phyloP scores from a whole-genome alignment of 2,113 vertebrate genomes.

The Dasypus novemcinctus region DNA sequence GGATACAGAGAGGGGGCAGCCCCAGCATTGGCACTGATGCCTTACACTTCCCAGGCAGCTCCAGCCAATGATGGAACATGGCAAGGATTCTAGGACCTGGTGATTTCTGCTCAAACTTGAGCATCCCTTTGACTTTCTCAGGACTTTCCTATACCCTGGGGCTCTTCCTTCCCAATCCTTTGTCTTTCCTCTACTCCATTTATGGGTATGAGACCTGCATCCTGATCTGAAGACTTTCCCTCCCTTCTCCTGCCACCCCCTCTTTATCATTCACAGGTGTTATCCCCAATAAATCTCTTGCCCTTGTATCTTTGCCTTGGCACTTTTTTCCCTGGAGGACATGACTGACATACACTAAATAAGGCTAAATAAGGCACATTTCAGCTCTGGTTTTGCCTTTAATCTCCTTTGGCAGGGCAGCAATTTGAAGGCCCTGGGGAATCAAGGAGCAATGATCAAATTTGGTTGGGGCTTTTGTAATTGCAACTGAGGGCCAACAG shows the following conservation, averaged over 20 bases:
- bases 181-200: neutral
- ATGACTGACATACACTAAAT: neutral
- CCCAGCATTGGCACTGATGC: neutral
- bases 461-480: neutral
- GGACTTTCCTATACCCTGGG: neutral
- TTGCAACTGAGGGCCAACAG: neutral
- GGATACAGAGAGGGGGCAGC: neutral
- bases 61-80: neutral
- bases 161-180: neutral
- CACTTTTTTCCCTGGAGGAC: neutral
- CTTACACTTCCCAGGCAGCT: neutral
- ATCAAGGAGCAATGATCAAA: neutral
- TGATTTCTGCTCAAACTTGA: neutral
- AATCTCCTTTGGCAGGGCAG: neutral
- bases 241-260: neutral
- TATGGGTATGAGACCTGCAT: neutral
- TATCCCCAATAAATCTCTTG: neutral
- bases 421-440: neutral
- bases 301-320: neutral
- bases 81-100: neutral
- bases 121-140: neutral
- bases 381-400: neutral
- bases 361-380: neutral
- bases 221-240: neutral
- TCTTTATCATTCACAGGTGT: neutral